Evolutionary conservation across 1,140 invertebrate genomes (phyloP).

Genomic region (Pristionchus pacificus): DNA sequence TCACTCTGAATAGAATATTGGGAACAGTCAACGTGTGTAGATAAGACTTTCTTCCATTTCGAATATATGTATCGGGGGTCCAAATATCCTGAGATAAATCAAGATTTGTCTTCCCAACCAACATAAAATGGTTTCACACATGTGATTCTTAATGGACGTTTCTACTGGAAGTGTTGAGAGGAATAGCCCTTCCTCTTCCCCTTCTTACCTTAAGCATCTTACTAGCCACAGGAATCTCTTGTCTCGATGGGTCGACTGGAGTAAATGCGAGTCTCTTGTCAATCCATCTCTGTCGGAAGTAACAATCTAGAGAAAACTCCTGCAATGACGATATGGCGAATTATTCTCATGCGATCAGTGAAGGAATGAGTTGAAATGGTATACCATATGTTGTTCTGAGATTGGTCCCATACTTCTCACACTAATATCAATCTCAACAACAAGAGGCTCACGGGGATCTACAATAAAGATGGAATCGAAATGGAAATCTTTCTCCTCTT

Average conservation of each 20-base stretch:
- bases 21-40: conserved; percentile 90
- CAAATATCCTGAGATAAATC: background rate
- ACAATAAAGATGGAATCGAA: conserved; percentile 6
- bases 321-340: conserved; percentile 77
- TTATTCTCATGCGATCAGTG: conserved; percentile 65
- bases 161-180: background rate
- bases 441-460: conserved; percentile 8
- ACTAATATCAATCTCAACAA: conserved; percentile 61
- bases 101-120: background rate
- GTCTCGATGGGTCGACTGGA: conserved; percentile 54
- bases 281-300: conserved; percentile 95
- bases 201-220: conserved; percentile 88
- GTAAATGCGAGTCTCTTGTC: conserved; percentile 77
- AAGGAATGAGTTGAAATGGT: conserved; percentile 36
- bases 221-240: conserved; percentile 70
- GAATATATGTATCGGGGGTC: conserved; percentile 86
- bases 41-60: conserved; percentile 85
- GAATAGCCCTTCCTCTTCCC: conserved; percentile 52
- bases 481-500: conserved; percentile 38
- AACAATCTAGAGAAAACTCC: conserved; percentile 96
- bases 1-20: conserved; percentile 82
- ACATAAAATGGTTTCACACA: no score
- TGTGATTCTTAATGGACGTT: background rate
- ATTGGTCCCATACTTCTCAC: conserved; percentile 64
- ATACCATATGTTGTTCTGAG: conserved; percentile 63